Conservation (phyloP, 2,113 vertebrate species). For the Pomatostomus ruficeps region DNA sequence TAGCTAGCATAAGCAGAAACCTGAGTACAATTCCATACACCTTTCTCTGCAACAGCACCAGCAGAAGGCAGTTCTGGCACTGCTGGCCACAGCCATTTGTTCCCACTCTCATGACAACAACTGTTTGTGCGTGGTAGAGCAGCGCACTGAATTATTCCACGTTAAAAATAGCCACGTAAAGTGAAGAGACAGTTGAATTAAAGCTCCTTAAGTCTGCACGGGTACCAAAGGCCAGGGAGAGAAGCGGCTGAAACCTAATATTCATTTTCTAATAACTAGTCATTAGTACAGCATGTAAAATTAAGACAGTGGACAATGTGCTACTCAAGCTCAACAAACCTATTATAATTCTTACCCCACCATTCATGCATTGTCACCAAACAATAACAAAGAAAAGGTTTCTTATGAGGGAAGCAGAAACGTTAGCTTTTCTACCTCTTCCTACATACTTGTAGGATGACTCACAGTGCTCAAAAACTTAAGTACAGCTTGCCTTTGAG, state of each 20-base stretch:
- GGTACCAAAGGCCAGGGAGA: background rate
- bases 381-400: background rate
- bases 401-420: background rate
- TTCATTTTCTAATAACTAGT: background rate
- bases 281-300: background rate
- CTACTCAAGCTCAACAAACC: background rate
- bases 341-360: background rate
- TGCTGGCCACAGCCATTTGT: background rate
- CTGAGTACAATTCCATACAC: background rate
- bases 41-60: background rate
- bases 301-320: background rate
- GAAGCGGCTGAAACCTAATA: background rate
- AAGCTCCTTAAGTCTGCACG: background rate
- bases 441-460: background rate
- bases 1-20: background rate
- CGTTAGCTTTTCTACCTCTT: background rate
- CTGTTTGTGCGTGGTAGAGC: background rate
- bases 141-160: background rate
- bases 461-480: background rate
- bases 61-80: background rate
- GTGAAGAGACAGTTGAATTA: background rate
- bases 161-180: background rate
- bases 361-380: background rate
- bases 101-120: background rate
- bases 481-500: background rate